Conservation (phyloP, 2,113 vertebrate species). For the Sinocyclocheilus rhinocerous region DNA sequence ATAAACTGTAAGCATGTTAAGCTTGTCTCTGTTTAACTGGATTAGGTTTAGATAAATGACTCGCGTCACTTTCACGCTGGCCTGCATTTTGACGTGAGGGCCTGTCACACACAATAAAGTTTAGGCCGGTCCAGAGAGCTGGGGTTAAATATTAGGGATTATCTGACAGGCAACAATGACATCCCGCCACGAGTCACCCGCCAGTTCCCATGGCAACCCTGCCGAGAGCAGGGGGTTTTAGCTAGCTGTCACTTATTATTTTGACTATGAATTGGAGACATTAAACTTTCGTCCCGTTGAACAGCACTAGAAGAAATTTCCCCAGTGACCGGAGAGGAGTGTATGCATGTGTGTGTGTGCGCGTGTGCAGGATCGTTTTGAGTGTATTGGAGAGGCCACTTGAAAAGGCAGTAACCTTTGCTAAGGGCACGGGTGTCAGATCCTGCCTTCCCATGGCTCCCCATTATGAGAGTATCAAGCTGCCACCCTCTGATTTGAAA, state of each 20-base stretch:
- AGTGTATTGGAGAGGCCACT: conserved; percentile 53
- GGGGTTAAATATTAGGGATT: conserved; percentile 66
- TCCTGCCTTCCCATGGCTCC: conserved; percentile 53
- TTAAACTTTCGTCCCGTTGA: conserved; percentile 62
- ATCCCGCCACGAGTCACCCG: conserved; percentile 52
- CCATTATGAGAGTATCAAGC: conserved; percentile 60
- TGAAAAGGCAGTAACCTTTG: conserved; percentile 64
- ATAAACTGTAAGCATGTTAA: conserved; percentile 64
- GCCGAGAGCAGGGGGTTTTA: conserved; percentile 60
- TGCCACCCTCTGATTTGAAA: conserved; percentile 61
- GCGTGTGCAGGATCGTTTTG: background rate
- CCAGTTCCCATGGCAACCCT: conserved; percentile 60
- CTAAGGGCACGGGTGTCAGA: conserved; percentile 59
- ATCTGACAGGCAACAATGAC: conserved; percentile 59
- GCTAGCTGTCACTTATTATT: conserved; percentile 62
- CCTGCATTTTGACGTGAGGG: conserved; percentile 59
- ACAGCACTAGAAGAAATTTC: conserved; percentile 31
- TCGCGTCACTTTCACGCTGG: conserved; percentile 58
- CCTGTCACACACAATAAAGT: conserved; percentile 63
- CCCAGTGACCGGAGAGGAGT: background rate
- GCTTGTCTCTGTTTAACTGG: conserved; percentile 65
- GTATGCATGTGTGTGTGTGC: background rate
- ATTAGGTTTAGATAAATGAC: conserved; percentile 70
- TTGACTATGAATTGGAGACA: conserved; percentile 67
- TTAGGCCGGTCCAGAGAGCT: conserved; percentile 59